A percentile compares a stretch with the other conserved stretches of the same genome.
These are phyloP conservation scores for Condylura cristata DNA, from an alignment of 2,113 vertebrate species.

Conservation along the genomic window DNA sequence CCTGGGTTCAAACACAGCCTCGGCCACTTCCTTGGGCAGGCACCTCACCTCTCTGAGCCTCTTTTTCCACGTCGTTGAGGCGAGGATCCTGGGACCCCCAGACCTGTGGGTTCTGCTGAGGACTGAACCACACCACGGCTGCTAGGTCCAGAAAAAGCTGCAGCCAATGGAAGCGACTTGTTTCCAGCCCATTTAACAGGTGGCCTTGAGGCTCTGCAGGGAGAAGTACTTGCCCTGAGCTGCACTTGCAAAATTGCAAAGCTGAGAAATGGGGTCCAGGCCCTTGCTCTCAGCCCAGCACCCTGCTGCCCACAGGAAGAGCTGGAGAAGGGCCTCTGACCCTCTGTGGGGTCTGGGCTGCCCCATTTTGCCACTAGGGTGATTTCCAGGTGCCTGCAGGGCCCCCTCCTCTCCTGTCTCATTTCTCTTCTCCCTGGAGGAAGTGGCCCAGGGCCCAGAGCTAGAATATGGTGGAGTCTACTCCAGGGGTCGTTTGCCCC, in stretches of 20 bases:
- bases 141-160: not conserved
- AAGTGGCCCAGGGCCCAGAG: accelerated
- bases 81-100: not conserved
- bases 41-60: not conserved
- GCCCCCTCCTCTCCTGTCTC: not conserved
- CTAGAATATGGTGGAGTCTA: not conserved
- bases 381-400: not conserved
- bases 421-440: not conserved
- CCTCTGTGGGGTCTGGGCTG: not conserved
- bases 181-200: not conserved
- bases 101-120: not conserved
- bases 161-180: accelerated
- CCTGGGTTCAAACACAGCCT: not conserved
- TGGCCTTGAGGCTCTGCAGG: not conserved
- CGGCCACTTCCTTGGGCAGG: not conserved
- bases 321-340: not conserved
- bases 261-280: not conserved
- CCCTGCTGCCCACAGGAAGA: not conserved
- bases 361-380: not conserved
- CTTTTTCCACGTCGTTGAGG: not conserved
- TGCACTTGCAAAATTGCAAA: no score
- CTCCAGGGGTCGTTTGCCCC: accelerated
- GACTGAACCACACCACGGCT: not conserved
- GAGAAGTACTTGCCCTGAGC: not conserved
- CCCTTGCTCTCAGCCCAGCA: not conserved